Evolutionary conservation across 2,888 invertebrate species (phyloP), one percentile per base, ranked within the genome.

Genomic region (Apeira syringaria): DNA sequence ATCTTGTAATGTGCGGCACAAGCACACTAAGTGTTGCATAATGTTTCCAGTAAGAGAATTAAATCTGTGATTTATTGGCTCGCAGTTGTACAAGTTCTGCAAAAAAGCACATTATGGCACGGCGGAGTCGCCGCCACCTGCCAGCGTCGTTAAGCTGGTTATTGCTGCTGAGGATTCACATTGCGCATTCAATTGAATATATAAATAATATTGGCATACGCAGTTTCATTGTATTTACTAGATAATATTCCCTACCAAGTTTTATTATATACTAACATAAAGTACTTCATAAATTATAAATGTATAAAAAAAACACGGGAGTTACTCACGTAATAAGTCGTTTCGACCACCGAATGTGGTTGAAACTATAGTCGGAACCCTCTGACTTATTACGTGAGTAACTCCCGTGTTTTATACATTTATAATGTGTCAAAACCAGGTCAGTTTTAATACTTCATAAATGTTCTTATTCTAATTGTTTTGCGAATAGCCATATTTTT

Each of bases 31-130:
- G 27, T 35, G 37, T 41, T 44, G 36, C 46, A 47, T 49, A 47
- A 47, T 41, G 28, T 44, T 43, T 46, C 32, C 43, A 26, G 36
- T 46, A 20, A 53, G 40, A 47, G 48, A 56, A 53, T 58, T 54
- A 58, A 58, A 56, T 52, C 53, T 43, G 49, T 58, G 50, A 58
- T 42, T 50, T 60, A 60, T 58, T 54, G 50, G 51, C 47, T 51
- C 18, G 37, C 47, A 50, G 52, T 47, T 46, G 47, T 46, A 38
- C 32, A 15, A 41, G 24, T 32, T 18, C 12, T 29, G 36, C 26
- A 57, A 86, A 83, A 86, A 83, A 76, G 65, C 65, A 73, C 80
- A 86, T 86, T 85, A 85, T 76, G 75, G 75, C 76, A 59, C 22
- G 12, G 63, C 36, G 39, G 18, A 60, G 68, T 67, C 42, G 68